Percentiles rank a stretch among this genome's conserved stretches.
phyloP scores from a whole-genome alignment of 2,797 vertebrate species.

The Ataeniobius toweri region DNA sequence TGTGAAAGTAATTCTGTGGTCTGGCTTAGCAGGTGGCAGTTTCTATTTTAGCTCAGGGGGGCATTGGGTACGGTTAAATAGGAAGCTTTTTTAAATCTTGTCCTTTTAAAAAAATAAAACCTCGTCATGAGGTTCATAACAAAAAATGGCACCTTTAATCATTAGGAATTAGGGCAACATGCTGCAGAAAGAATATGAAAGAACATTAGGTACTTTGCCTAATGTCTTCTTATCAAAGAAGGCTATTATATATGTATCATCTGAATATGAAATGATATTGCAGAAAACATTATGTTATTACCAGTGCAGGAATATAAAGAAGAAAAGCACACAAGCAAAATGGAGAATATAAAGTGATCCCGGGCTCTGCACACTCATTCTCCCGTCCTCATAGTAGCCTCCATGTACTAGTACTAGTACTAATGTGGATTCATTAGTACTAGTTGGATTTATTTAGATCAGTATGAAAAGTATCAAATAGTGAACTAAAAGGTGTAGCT shows the following conservation, averaged over 20 bases:
- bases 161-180: conserved; percentile 1
- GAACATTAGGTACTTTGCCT: not conserved
- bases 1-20: not conserved
- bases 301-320: not conserved
- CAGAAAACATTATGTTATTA: not conserved
- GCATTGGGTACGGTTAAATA: not conserved
- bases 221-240: conserved; percentile 2
- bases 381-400: not conserved
- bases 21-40: not conserved
- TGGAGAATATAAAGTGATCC: not conserved
- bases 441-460: not conserved
- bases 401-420: not conserved
- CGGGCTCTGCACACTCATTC: not conserved
- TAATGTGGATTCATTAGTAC: not conserved
- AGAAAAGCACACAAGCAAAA: not conserved
- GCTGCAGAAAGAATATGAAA: conserved; percentile 3
- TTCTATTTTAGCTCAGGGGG: not conserved
- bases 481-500: not conserved
- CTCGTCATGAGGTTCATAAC: not conserved
- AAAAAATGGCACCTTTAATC: not conserved
- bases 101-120: not conserved
- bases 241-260: conserved; percentile 1
- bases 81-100: not conserved
- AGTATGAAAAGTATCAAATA: not conserved
- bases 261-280: conserved; percentile 3